phyloP scores from a whole-genome alignment of 2,113 vertebrate genomes.

The Leptobrachium leishanense region DNA sequence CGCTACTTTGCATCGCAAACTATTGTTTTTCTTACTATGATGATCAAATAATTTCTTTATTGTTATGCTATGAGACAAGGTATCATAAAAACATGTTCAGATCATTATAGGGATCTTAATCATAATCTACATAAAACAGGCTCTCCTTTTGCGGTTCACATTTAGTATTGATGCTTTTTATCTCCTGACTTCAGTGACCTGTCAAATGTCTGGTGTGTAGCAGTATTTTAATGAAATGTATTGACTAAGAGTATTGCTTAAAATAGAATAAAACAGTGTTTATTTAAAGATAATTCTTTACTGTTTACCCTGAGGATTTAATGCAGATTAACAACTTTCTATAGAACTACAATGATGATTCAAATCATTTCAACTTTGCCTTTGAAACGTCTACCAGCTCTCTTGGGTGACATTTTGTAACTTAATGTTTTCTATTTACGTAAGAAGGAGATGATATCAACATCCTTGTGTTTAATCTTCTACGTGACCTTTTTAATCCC shows the following conservation, averaged over 20 bases:
- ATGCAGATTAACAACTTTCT: too few species aligned
- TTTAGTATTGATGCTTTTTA: neutral
- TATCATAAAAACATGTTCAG: conserved; percentile 7
- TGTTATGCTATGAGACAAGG: neutral
- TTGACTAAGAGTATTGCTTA: neutral
- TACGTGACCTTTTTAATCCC: too few species aligned
- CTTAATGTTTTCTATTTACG: too few species aligned
- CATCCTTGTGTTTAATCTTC: too few species aligned
- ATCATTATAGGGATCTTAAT: neutral
- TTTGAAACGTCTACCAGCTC: too few species aligned
- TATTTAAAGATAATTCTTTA: too few species aligned
- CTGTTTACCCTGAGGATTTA: too few species aligned
- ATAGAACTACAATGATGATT: too few species aligned
- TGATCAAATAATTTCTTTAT: neutral
- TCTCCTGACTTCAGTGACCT: neutral
- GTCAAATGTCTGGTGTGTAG: neutral
- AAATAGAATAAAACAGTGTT: too few species aligned
- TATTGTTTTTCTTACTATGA: neutral
- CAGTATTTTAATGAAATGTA: neutral
- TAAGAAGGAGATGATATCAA: too few species aligned
- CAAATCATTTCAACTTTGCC: too few species aligned
- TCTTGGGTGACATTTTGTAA: too few species aligned
- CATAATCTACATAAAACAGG: neutral
- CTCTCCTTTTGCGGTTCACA: neutral
- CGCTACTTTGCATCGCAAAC: neutral